A percentile compares a stretch with the other conserved stretches of the same genome.
These are phyloP conservation scores for Leptinotarsa tumamoca DNA, from an alignment of 2,888 invertebrate genomes.

Conservation along the genomic window DNA sequence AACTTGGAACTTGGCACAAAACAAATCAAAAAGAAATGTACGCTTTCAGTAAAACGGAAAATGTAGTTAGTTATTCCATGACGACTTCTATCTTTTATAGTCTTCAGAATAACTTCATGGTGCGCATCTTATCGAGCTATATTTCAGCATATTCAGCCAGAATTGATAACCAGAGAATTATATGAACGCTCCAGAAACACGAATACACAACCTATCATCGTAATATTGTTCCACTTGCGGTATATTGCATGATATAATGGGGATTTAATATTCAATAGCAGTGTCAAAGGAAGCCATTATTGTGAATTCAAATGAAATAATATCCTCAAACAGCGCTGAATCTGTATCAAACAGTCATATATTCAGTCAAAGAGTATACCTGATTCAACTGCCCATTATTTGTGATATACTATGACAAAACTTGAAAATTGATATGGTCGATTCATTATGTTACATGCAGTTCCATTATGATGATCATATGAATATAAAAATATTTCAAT, in stretches of 20 bases:
- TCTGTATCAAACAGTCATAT: background rate
- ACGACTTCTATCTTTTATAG: constrained; percentile 15
- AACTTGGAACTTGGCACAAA: constrained; percentile 15
- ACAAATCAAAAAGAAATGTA: constrained; percentile 13
- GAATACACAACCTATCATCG: constrained; percentile 7
- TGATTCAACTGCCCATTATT: too few species aligned
- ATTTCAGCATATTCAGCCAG: constrained; percentile 11
- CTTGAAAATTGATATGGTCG: too few species aligned
- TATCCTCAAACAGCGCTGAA: background rate
- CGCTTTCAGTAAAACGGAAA: constrained; percentile 11
- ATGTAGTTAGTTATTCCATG: constrained; percentile 13
- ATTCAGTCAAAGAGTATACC: background rate
- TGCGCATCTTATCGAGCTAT: constrained; percentile 13
- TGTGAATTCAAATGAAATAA: background rate
- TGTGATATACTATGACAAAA: too few species aligned
- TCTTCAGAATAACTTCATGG: constrained; percentile 1
- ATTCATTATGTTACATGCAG: too few species aligned
- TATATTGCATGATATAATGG: constrained; percentile 2
- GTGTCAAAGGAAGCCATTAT: background rate
- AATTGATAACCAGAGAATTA: background rate
- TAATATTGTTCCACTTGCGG: constrained; percentile 9
- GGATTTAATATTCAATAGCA: background rate
- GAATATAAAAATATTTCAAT: too few species aligned
- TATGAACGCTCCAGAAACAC: constrained; percentile 11
- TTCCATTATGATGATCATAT: too few species aligned